These are phyloP conservation scores for Dione juno DNA, from an alignment of 2,888 invertebrate genomes.

Conservation along the genomic window DNA sequence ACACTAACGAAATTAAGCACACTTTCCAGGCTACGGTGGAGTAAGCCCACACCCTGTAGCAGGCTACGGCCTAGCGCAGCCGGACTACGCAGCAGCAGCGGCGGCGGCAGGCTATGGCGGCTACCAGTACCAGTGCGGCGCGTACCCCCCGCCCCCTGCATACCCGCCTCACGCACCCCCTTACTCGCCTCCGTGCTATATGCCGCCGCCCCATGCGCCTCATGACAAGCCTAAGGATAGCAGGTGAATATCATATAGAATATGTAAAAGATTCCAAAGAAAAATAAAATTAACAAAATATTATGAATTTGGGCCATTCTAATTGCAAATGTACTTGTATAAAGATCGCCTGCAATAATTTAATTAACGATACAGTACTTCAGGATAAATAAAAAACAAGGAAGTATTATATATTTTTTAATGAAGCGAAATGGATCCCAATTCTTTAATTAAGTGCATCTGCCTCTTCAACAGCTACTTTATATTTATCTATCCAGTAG, in stretches of 20 bases:
- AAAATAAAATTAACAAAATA: not conserved
- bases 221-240: constrained; percentile 91
- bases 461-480: too few relatives aligned
- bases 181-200: constrained; percentile 92
- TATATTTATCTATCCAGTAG: too few relatives aligned
- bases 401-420: too few relatives aligned
- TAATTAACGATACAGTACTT: too few relatives aligned
- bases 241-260: constrained; percentile 82
- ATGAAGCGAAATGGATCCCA: too few relatives aligned
- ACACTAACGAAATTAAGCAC: too few relatives aligned
- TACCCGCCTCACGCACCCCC: constrained; percentile 88
- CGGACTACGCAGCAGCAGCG: constrained; percentile 91
- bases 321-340: too few relatives aligned
- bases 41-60: constrained; percentile 91
- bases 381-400: too few relatives aligned
- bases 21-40: constrained; percentile 87
- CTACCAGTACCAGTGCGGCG: constrained; percentile 82
- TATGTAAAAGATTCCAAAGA: not conserved
- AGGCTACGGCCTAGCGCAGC: constrained; percentile 91
- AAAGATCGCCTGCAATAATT: too few relatives aligned
- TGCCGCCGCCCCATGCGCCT: constrained; percentile 93
- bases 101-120: constrained; percentile 86
- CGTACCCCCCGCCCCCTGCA: constrained; percentile 85
- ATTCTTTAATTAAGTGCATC: too few relatives aligned
- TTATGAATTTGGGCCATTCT: too few relatives aligned